Evolutionary conservation across 2,888 invertebrate species (phyloP), one percentile per base, ranked within the genome.

Genomic region (Andrena camellia): DNA sequence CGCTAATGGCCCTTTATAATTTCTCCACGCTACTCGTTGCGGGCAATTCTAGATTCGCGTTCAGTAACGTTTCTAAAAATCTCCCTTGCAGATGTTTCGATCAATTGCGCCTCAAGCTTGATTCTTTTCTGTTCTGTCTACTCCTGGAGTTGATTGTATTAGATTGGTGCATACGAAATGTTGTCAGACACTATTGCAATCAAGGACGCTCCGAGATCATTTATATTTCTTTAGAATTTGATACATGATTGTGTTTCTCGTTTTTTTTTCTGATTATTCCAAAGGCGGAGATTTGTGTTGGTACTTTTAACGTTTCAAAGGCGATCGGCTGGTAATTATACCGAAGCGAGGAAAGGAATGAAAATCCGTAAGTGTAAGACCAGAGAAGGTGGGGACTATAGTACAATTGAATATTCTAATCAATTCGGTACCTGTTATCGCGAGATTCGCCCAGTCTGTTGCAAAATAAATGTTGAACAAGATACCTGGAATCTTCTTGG

Each of bases 1-100:
- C 79, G 72, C 90, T 83, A 8, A 87, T 85, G 20, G 48, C 80
- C 17, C 82, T 48, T 62, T 48, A 31, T 81, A 78, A 84, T 70
- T 63, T 86, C 50, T 69, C 75, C 20, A 66, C 76, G 71, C 35
- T 59, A 23, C 68, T 69, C 57, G 17, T 80, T 62, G 71, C 78
- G 31, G 29, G 74, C 68, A 82, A 50, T 57, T 77, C 54, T 50
- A 59, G 48, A 31, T 35, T 33, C 35, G 20, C 54, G 52, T 62
- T 52, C 13, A 54, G 67, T 67, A 67, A 79, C 10, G 67, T 13
- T 57, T 48, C 71, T 62, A 13, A 78, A 78, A 50, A 57, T 50
- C 13, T 42, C 57, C 6, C 10, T 5, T 5, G 35, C n/a, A n/a
- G 48, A 10, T 8, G 8, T 57, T 26, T 10, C 13, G 62, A 26